Base-by-base conservation (phyloP, 2,888 invertebrate species). In the Eueremaeus valkanovi region DNA sequence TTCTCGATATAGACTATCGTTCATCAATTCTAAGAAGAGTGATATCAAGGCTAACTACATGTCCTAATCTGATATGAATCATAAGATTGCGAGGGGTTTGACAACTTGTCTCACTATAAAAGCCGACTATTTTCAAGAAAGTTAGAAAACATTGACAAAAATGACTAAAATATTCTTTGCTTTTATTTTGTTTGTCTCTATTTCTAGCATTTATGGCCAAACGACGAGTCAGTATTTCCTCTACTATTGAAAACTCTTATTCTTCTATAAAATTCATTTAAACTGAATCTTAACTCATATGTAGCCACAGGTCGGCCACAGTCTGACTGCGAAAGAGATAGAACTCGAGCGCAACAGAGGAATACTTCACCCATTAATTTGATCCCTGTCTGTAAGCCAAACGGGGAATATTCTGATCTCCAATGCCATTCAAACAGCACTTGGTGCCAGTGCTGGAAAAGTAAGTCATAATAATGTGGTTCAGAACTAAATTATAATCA, bases 381-480 rank as follows among this genome's bases (percentile, higher is more conserved):
- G 49, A 40, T 75, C 0, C 75, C 75, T 13, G 45, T 73, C 21
- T 75, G 75, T 61, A 40, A 72, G 29, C 40, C 58, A 13, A 45
- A 73, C 24, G 75, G 75, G n/a, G 31, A 72, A 3, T 75, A 73
- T 33, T 61, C 72, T 3, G 18, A 33, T 9, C 61, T 75, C 40
- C 75, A 75, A 29, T 75, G 75, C 61, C 75, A 75, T 51, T 31
- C 36, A n/a, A 51, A 21, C 61, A 63, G 36, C 31, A 49, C 33
- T n/a, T 75, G 72, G 40, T 75, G 75, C 42, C 75, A 75, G 63
- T 75, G 75, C 42, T 75, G 75, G 75, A 73, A 73, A 27, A 27
- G 63, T 63, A 33, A 18, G 58, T 58, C n/a, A 16, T 33, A 27
- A 2, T n/a, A 29, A 29, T 13, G 8, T 31, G 16, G 3, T 61